Percentiles rank a stretch among this genome's conserved stretches.
phyloP scores from a whole-genome alignment of 2,888 invertebrate species.

The Parnassius mnemosyne region DNA sequence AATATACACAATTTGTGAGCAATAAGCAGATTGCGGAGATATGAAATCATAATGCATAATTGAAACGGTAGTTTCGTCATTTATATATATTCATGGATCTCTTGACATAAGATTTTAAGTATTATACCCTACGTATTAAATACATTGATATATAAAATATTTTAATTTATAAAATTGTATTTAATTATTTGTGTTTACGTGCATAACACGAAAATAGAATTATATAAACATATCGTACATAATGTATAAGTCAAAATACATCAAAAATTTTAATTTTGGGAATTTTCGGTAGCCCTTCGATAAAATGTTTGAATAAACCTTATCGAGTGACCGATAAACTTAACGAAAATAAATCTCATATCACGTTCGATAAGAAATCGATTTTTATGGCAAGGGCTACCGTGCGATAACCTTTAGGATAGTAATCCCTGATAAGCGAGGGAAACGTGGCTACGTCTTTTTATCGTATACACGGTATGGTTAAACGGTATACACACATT shows the following conservation, averaged over 20 bases:
- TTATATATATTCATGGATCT: too few relatives aligned
- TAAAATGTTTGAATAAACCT: constrained; percentile 38
- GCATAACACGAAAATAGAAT: background rate
- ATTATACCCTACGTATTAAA: too few relatives aligned
- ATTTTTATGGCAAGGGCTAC: constrained; percentile 62
- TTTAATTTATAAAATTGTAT: too few relatives aligned
- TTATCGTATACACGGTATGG: background rate
- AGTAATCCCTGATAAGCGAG: constrained; percentile 66
- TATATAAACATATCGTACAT: background rate
- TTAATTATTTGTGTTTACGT: too few relatives aligned
- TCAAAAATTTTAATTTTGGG: constrained; percentile 4
- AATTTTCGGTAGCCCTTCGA: constrained; percentile 29
- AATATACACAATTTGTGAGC: too few relatives aligned
- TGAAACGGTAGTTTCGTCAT: too few relatives aligned
- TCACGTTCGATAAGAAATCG: constrained; percentile 59
- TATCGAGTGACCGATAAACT: constrained; percentile 54
- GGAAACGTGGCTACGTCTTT: constrained; percentile 45
- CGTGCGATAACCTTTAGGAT: constrained; percentile 67
- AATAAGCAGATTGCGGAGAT: too few relatives aligned
- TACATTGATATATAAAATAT: background rate
- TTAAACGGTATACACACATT: too few relatives aligned
- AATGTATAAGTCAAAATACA: constrained; percentile 3
- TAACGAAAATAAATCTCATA: constrained; percentile 62
- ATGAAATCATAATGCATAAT: too few relatives aligned
- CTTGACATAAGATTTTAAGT: too few relatives aligned